Conservation (phyloP, 1,140 invertebrate species). For the Whitmania pigra region DNA sequence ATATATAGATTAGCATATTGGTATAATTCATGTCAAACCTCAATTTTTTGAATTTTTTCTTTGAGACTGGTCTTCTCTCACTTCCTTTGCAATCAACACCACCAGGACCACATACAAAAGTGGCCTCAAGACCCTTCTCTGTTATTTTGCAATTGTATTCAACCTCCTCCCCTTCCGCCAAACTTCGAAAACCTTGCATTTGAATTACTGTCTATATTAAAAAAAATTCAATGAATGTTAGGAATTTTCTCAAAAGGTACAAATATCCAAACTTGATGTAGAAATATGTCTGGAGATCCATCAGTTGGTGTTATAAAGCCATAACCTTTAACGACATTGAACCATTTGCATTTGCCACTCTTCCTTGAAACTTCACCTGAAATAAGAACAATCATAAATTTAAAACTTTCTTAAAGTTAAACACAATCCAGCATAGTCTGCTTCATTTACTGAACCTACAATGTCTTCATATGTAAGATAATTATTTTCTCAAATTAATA, state of each 20-base stretch:
- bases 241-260: background rate
- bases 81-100: conserved; percentile 64
- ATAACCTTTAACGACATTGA: conserved; percentile 81
- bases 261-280: conserved; percentile 60
- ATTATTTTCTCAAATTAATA: too few relatives aligned
- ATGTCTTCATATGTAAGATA: too few relatives aligned
- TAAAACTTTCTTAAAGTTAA: background rate
- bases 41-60: conserved; percentile 68
- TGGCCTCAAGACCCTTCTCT: conserved; percentile 70
- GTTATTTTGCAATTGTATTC: conserved; percentile 72
- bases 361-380: conserved; percentile 37
- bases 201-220: conserved; percentile 63
- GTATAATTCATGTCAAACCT: conserved; percentile 51
- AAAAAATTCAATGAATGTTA: background rate
- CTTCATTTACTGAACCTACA: too few relatives aligned
- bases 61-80: conserved; percentile 57
- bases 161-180: conserved; percentile 71
- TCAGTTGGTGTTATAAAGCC: conserved; percentile 78
- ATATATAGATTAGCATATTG: too few relatives aligned
- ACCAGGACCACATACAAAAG: conserved; percentile 60
- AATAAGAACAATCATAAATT: conserved; percentile 10
- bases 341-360: conserved; percentile 76
- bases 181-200: conserved; percentile 70
- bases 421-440: too few relatives aligned
- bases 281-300: conserved; percentile 73